Evolutionary conservation across 2,888 invertebrate species (phyloP).

Genomic region (Gymnoscelis rufifasciata): DNA sequence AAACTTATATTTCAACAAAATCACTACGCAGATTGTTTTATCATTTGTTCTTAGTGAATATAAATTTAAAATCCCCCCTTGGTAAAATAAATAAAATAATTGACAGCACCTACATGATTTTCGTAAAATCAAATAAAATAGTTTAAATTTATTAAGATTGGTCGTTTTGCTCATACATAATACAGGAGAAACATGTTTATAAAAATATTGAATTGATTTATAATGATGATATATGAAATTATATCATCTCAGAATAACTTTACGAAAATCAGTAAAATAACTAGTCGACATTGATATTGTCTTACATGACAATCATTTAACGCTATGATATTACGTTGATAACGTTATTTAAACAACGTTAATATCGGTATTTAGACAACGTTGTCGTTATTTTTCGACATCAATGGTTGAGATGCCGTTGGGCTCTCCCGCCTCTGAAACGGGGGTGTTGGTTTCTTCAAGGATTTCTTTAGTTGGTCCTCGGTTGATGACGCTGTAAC

Average conservation of each 20-base stretch:
- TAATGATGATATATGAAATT: too few relatives aligned
- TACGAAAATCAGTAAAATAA: too few relatives aligned
- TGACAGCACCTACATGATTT: background rate
- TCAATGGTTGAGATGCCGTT: slow-evolving; percentile 60
- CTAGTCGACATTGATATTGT: too few relatives aligned
- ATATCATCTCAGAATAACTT: too few relatives aligned
- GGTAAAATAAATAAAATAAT: slow-evolving; percentile 17
- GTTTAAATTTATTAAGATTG: too few relatives aligned
- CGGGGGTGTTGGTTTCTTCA: slow-evolving; percentile 54
- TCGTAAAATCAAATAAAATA: too few relatives aligned
- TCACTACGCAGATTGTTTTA: background rate
- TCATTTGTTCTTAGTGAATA: slow-evolving; percentile 12
- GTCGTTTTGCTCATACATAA: too few relatives aligned
- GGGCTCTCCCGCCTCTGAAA: slow-evolving; percentile 50
- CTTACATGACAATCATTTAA: too few relatives aligned
- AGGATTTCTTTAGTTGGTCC: slow-evolving; percentile 60
- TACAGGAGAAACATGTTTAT: too few relatives aligned
- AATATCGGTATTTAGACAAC: background rate
- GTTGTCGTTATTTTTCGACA: slow-evolving; percentile 34
- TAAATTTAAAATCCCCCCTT: slow-evolving; percentile 4
- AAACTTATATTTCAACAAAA: slow-evolving; percentile 9
- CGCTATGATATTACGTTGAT: background rate
- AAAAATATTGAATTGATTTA: too few relatives aligned
- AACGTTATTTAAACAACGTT: background rate
- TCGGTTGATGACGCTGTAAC: slow-evolving; percentile 56